Percentiles rank a stretch among this genome's conserved stretches.
phyloP scores from a whole-genome alignment of 2,888 invertebrate genomes.

The Macrosiphum euphorbiae region DNA sequence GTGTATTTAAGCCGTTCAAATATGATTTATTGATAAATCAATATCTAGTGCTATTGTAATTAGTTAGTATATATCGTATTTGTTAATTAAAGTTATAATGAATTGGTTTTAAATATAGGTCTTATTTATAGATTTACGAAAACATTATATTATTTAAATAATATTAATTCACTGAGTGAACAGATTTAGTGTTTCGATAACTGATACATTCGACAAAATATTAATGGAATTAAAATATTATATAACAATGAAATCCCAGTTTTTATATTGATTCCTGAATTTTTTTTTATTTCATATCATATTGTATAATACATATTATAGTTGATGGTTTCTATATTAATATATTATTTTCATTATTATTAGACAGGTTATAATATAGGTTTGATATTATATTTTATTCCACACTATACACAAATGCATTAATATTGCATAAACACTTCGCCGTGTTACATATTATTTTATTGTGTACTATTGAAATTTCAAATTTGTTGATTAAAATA shows the following conservation, averaged over 20 bases:
- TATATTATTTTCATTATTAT: background rate
- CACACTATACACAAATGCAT: background rate
- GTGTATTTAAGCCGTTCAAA: background rate
- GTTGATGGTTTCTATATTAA: background rate
- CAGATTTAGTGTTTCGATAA: background rate
- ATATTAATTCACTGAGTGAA: background rate
- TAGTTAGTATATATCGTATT: background rate
- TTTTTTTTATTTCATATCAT: background rate
- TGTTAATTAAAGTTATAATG: background rate
- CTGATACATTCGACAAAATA: background rate
- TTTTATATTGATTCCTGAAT: background rate
- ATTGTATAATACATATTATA: background rate
- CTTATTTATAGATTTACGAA: background rate
- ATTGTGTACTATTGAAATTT: background rate
- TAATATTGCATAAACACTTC: conserved; percentile 9
- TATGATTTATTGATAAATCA: background rate
- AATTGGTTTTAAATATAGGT: background rate
- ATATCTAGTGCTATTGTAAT: background rate
- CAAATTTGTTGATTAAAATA: background rate
- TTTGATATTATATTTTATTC: background rate
- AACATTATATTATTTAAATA: background rate
- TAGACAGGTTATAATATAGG: background rate
- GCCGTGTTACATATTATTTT: background rate
- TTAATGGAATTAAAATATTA: background rate
- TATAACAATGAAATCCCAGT: background rate